Evolutionary conservation across 1,140 invertebrate genomes (phyloP).

Genomic region (Brachionus angularis): DNA sequence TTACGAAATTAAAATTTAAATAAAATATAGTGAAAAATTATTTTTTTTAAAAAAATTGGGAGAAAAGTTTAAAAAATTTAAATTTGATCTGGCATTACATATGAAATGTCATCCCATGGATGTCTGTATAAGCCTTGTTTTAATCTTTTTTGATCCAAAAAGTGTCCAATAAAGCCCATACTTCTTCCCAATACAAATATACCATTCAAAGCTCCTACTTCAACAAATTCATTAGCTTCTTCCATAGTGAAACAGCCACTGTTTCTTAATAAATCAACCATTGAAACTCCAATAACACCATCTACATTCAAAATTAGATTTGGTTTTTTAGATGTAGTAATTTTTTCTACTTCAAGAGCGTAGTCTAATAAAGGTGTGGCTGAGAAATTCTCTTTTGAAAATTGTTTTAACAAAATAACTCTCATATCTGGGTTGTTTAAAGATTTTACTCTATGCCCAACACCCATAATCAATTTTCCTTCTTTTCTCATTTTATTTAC

Average conservation of each 20-base stretch:
- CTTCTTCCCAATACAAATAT: slow-evolving; percentile 94
- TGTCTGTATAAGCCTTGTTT: slow-evolving; percentile 98
- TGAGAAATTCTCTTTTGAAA: slow-evolving; percentile 86
- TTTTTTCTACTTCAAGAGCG: slow-evolving; percentile 94
- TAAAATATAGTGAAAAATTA: too few species aligned
- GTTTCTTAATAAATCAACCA: slow-evolving; percentile 85
- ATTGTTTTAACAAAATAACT: slow-evolving; percentile 91
- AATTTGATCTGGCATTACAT: slow-evolving; percentile 77
- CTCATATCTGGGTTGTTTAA: slow-evolving; percentile 98
- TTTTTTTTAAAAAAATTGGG: too few species aligned
- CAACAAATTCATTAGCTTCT: slow-evolving; percentile 94
- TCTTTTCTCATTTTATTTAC: slow-evolving; percentile 95
- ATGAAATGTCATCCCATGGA: slow-evolving; percentile 99
- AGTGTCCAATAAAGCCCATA: slow-evolving; percentile 98
- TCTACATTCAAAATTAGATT: slow-evolving; percentile 99
- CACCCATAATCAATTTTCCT: slow-evolving; percentile 97
- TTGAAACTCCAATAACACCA: slow-evolving; percentile 91
- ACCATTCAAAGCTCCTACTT: slow-evolving; percentile 95
- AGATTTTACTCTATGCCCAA: slow-evolving; percentile 95
- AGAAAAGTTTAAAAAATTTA: slow-evolving; percentile 2
- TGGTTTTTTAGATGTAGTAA: slow-evolving; percentile 79
- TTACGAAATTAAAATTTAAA: too few species aligned
- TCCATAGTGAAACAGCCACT: slow-evolving; percentile 76
- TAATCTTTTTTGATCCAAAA: slow-evolving; percentile 93
- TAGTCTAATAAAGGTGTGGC: slow-evolving; percentile 85